phyloP scores from a whole-genome alignment of 1,140 invertebrate genomes.

The Plodia interpunctella region DNA sequence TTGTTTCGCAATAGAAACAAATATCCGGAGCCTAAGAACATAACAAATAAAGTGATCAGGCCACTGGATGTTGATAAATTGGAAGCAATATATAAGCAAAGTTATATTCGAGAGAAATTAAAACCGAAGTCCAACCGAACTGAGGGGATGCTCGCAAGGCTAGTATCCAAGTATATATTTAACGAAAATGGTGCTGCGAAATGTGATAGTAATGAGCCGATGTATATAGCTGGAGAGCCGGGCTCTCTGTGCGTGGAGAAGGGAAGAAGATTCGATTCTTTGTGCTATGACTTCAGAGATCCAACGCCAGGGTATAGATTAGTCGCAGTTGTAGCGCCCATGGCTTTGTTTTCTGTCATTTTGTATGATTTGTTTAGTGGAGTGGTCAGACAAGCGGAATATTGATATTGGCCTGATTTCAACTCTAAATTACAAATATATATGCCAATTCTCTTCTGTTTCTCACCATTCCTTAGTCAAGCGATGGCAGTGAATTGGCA shows the following conservation, averaged over 20 bases:
- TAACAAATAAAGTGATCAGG: not conserved
- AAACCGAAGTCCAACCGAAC: slow-evolving; percentile 45
- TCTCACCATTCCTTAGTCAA: too few species aligned
- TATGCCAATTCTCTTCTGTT: too few species aligned
- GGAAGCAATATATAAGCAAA: slow-evolving; percentile 32
- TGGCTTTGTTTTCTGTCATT: slow-evolving; percentile 57
- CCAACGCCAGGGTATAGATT: slow-evolving; percentile 54
- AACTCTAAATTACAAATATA: too few species aligned
- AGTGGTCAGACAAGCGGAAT: slow-evolving; percentile 53
- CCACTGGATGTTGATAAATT: not conserved
- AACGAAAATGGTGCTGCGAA: slow-evolving; percentile 36
- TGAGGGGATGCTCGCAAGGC: slow-evolving; percentile 37
- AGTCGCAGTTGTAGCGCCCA: slow-evolving; percentile 50
- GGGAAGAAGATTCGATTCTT: slow-evolving; percentile 38
- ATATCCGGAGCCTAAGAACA: not conserved
- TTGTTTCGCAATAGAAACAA: not conserved
- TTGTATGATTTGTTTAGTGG: slow-evolving; percentile 64
- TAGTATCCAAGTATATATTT: slow-evolving; percentile 57
- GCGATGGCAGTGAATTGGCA: too few species aligned
- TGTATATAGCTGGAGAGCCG: slow-evolving; percentile 45
- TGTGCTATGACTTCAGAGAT: slow-evolving; percentile 59
- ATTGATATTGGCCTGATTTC: slow-evolving; percentile 17
- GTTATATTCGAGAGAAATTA: slow-evolving; percentile 33
- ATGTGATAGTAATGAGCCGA: slow-evolving; percentile 47
- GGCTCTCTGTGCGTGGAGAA: slow-evolving; percentile 51